phyloP scores from a whole-genome alignment of 1,140 invertebrate genomes.

The Anastrepha ludens region DNA sequence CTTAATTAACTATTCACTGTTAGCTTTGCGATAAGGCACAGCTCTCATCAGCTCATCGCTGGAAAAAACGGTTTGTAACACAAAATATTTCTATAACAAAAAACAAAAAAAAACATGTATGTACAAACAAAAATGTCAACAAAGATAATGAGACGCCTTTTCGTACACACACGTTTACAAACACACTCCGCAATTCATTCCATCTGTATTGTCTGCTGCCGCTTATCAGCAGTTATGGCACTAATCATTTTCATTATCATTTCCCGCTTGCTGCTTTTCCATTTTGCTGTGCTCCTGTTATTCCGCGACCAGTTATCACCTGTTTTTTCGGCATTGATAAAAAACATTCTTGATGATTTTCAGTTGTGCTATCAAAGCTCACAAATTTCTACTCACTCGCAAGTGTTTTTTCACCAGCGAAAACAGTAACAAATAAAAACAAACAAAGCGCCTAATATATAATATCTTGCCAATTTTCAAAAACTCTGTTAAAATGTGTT shows the following conservation, averaged over 20 bases:
- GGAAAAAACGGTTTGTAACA: no score
- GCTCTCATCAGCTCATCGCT: no score
- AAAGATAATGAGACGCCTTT: neutral
- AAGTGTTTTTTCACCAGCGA: neutral
- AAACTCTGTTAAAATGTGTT: no score
- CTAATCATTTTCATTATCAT: neutral
- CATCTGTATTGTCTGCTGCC: neutral
- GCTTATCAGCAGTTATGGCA: constrained; percentile 26
- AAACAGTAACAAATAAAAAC: neutral
- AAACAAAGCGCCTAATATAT: neutral
- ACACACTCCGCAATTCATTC: neutral
- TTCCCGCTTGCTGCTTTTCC: neutral
- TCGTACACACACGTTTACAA: neutral
- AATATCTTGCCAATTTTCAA: no score
- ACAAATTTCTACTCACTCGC: neutral
- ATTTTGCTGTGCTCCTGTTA: constrained; percentile 42
- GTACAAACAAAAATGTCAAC: constrained; percentile 9
- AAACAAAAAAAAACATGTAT: neutral
- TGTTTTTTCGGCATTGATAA: constrained; percentile 29
- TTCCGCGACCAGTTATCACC: constrained; percentile 36
- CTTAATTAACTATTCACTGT: neutral
- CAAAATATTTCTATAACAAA: no score
- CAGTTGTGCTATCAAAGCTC: constrained; percentile 12
- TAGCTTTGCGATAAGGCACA: neutral
- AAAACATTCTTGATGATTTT: neutral